A percentile compares a stretch with the other conserved stretches of the same genome.
These are phyloP conservation scores for Ditula angustiorana DNA, from an alignment of 2,888 invertebrate species.

Conservation along the genomic window DNA sequence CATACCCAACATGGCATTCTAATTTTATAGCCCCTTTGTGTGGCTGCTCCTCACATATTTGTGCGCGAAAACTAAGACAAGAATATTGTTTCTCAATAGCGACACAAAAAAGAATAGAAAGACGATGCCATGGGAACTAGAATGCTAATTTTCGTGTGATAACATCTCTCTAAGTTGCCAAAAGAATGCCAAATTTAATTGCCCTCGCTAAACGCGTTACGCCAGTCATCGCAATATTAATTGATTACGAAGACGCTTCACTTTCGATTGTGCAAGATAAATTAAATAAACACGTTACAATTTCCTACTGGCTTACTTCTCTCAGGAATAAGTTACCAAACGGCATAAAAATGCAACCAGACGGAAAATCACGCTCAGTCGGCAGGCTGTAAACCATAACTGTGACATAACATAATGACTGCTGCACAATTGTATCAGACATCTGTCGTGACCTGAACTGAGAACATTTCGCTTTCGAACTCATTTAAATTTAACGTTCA, in stretches of 20 bases:
- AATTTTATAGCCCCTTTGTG: conserved; percentile 1
- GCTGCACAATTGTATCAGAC: conserved; percentile 59
- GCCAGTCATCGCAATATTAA: conserved; percentile 34
- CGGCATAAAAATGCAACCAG: conserved; percentile 65
- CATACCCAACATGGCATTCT: background rate
- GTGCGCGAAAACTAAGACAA: conserved; percentile 10
- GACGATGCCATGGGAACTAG: conserved; percentile 32
- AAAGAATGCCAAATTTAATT: conserved; percentile 32
- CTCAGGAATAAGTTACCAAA: conserved; percentile 41
- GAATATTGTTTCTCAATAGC: conserved; percentile 21
- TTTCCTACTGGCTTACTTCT: conserved; percentile 57
- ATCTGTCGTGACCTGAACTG: conserved; percentile 60
- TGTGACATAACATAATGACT: conserved; percentile 67
- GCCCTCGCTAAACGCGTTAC: conserved; percentile 12
- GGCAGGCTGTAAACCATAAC: conserved; percentile 50
- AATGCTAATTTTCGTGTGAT: conserved; percentile 31
- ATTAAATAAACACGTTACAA: conserved; percentile 41
- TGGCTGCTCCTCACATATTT: background rate
- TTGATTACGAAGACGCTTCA: conserved; percentile 35
- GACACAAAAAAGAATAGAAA: conserved; percentile 31
- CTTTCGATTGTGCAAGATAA: conserved; percentile 39
- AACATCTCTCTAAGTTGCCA: conserved; percentile 23
- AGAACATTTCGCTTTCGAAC: conserved; percentile 66
- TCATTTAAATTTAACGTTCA: conserved; percentile 58
- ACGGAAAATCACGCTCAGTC: conserved; percentile 66